Evolutionary conservation across 2,113 vertebrate species (phyloP).

Genomic region (Progne subis): DNA sequence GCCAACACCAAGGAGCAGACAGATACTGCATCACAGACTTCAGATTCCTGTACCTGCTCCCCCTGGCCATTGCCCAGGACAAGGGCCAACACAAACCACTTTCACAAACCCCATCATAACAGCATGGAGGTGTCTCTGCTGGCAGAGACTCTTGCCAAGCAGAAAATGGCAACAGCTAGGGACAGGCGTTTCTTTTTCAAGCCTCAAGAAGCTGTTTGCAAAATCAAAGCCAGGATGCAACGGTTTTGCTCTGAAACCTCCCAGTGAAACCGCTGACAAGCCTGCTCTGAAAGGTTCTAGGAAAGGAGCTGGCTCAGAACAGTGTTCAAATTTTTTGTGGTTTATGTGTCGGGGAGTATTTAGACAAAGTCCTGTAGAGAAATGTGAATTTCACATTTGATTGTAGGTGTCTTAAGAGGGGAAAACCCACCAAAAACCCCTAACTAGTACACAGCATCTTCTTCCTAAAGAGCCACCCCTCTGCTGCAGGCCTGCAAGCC

Average conservation of each 20-base stretch:
- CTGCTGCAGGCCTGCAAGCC: neutral
- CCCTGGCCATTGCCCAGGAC: neutral
- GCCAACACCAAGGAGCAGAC: neutral
- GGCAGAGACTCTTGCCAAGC: neutral
- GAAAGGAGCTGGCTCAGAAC: neutral
- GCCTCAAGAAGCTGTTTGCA: neutral
- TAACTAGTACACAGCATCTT: neutral
- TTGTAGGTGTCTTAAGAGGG: neutral
- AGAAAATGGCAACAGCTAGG: neutral
- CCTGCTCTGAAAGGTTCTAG: neutral
- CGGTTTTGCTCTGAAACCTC: neutral
- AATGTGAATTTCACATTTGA: neutral
- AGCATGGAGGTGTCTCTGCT: neutral
- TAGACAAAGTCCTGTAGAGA: neutral
- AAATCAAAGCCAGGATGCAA: neutral
- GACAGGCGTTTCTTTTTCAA: neutral
- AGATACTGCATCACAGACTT: neutral
- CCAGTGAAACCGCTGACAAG: neutral
- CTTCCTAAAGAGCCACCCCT: neutral
- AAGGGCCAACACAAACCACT: neutral
- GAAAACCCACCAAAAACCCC: neutral
- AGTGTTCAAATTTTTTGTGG: neutral
- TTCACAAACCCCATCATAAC: neutral
- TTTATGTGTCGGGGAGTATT: neutral
- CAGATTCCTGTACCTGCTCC: neutral